These are phyloP conservation scores for Yasuhikotakia modesta DNA, from an alignment of 2,797 vertebrate genomes.

Conservation along the genomic window DNA sequence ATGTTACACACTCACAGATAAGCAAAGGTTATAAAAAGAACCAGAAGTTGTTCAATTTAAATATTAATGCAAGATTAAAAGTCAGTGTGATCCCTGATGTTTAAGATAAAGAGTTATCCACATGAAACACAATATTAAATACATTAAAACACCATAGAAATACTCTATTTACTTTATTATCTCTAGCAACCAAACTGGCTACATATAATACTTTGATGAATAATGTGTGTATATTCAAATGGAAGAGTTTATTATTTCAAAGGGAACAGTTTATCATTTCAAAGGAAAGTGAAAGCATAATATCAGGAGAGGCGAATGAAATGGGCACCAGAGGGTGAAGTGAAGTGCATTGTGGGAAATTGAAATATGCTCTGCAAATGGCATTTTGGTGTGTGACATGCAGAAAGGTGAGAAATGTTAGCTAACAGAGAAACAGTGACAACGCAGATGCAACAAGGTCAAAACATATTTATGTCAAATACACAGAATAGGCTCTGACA, in stretches of 20 bases:
- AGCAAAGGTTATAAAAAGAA: too few relatives aligned
- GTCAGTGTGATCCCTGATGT: too few relatives aligned
- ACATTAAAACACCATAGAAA: too few relatives aligned
- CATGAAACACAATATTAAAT: too few relatives aligned
- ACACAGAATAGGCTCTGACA: neutral
- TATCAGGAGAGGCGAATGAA: neutral
- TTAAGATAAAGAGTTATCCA: too few relatives aligned
- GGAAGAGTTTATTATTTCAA: neutral
- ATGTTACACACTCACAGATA: too few relatives aligned
- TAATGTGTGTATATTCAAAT: neutral
- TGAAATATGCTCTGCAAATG: neutral
- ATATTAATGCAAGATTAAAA: too few relatives aligned
- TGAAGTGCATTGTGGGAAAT: neutral
- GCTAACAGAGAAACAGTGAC: neutral
- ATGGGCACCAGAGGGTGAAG: neutral
- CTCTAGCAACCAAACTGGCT: too few relatives aligned
- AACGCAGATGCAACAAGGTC: neutral
- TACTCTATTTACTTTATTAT: too few relatives aligned
- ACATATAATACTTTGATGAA: neutral
- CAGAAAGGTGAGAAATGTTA: neutral
- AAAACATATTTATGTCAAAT: neutral
- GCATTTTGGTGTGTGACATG: neutral
- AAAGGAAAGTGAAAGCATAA: neutral
- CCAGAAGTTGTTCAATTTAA: too few relatives aligned
- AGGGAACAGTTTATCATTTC: neutral